phyloP scores from a whole-genome alignment of 2,888 invertebrate genomes.

The Graphium colonna region DNA sequence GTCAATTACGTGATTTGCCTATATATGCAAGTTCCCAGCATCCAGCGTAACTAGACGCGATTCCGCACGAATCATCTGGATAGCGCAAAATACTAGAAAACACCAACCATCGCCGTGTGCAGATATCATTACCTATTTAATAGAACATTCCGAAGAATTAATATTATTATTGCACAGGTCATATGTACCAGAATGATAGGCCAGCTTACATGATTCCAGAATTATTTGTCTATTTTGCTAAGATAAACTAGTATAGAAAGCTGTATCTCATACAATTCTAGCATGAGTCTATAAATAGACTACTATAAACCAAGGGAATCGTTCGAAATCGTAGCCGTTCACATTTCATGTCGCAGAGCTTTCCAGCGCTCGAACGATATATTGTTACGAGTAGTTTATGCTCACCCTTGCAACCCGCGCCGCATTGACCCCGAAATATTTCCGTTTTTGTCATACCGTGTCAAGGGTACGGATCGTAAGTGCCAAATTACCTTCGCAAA shows the following conservation, averaged over 20 bases:
- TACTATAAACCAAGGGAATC: not conserved
- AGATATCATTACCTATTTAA: too few relatives aligned
- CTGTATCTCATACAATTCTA: too few relatives aligned
- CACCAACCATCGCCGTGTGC: too few relatives aligned
- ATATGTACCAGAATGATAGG: too few relatives aligned
- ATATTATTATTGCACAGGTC: too few relatives aligned
- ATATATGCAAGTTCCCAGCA: too few relatives aligned
- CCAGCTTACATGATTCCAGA: not conserved
- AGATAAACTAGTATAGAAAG: not conserved
- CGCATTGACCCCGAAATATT: constrained; percentile 4
- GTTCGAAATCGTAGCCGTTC: not conserved
- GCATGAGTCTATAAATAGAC: too few relatives aligned
- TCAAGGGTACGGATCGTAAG: not conserved
- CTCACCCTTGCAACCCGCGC: not conserved
- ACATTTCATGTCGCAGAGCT: not conserved
- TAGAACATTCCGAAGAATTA: too few relatives aligned
- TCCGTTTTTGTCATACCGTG: constrained; percentile 11
- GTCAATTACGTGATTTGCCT: too few relatives aligned
- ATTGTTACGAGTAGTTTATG: not conserved
- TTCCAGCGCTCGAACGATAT: not conserved
- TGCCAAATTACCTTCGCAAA: not conserved
- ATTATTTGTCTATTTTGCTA: not conserved
- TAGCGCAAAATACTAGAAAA: too few relatives aligned
- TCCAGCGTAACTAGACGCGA: too few relatives aligned
- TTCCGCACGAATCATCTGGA: too few relatives aligned